Percentiles rank a stretch among this genome's conserved stretches.
These are phyloP conservation scores for Poeciliopsis infans DNA, from an alignment of 2,797 vertebrate species.

Conservation along the genomic window DNA sequence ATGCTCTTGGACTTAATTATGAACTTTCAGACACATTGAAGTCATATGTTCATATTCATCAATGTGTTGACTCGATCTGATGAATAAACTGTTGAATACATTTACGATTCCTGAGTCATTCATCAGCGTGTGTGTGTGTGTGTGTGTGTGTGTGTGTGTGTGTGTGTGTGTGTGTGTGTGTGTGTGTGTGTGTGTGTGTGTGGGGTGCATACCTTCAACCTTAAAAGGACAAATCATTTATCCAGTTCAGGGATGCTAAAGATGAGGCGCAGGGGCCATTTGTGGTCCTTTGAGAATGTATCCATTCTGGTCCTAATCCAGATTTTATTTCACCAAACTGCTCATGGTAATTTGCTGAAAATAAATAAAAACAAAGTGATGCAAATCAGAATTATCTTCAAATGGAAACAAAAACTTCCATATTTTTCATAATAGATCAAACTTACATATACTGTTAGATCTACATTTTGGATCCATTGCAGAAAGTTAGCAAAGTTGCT, in stretches of 20 bases:
- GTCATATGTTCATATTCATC: conserved; percentile 37
- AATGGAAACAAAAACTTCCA: no score
- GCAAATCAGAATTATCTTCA: no score
- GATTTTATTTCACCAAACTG: no score
- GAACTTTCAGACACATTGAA: conserved; percentile 14
- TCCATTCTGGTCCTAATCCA: no score
- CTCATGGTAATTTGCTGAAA: no score
- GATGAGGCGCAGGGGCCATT: no score
- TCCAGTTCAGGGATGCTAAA: neutral
- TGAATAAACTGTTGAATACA: conserved; percentile 74
- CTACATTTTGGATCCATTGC: neutral
- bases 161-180: neutral
- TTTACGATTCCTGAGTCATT: conserved; percentile 45
- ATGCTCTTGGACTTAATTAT: conserved; percentile 1
- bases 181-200: neutral
- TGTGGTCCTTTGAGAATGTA: no score
- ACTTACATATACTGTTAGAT: neutral
- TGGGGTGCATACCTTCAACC: neutral
- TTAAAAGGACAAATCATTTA: neutral
- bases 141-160: no score
- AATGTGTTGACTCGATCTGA: conserved; percentile 18
- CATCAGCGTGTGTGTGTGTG: conserved; percentile 13
- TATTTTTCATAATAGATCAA: no score
- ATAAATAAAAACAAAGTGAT: no score
- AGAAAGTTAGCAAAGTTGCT: neutral